phyloP scores from a whole-genome alignment of 2,797 vertebrate genomes.

The Triplophysa bombifrons region DNA sequence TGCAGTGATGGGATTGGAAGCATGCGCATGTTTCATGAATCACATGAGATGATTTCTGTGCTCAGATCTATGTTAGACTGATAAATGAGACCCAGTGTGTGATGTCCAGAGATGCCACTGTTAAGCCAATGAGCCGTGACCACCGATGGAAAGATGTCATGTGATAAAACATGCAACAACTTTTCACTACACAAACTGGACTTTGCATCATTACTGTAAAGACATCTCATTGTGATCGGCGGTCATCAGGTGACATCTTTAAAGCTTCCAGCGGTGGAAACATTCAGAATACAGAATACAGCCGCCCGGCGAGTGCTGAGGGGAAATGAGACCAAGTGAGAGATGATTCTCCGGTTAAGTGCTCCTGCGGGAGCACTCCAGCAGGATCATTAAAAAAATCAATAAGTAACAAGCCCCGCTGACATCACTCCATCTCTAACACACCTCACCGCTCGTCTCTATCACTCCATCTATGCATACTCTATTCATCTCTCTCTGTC shows the following conservation, averaged over 20 bases:
- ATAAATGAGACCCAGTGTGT: not conserved
- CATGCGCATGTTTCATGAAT: too few relatives aligned
- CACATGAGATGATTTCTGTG: too few relatives aligned
- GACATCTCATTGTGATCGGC: not conserved
- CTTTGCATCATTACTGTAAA: not conserved
- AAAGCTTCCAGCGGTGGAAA: not conserved
- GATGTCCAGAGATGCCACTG: not conserved
- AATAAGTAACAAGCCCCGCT: conserved; percentile 74
- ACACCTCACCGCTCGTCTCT: not conserved
- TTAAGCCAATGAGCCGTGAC: not conserved
- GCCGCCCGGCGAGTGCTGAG: not conserved
- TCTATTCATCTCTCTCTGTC: not conserved
- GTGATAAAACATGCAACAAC: not conserved
- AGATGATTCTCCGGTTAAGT: conserved; percentile 63
- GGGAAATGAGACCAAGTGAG: not conserved
- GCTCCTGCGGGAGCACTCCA: conserved; percentile 68
- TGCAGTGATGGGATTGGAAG: too few relatives aligned
- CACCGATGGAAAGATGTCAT: not conserved
- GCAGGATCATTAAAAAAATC: conserved; percentile 70
- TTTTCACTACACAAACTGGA: not conserved
- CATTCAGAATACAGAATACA: too few relatives aligned
- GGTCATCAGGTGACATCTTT: not conserved
- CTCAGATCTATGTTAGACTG: too few relatives aligned
- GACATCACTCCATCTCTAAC: conserved; percentile 58
- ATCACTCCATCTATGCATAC: conserved; percentile 39